These are phyloP conservation scores for Polylopha cassiicola DNA, from an alignment of 2,888 invertebrate genomes.

Conservation along the genomic window DNA sequence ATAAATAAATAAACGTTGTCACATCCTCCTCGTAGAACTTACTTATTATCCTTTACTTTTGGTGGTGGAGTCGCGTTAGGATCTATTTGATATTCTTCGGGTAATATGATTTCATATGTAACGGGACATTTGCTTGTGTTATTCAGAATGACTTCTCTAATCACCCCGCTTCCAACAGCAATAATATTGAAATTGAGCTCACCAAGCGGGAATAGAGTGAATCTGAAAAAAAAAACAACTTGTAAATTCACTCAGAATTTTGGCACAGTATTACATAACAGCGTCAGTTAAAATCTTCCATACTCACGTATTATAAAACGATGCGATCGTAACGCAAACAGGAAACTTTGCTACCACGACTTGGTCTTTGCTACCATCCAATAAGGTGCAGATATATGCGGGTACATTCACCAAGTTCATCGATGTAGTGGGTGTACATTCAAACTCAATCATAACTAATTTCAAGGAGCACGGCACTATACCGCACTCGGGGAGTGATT, in stretches of 20 bases:
- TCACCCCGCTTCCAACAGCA: slow-evolving; percentile 67
- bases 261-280: too few relatives aligned
- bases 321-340: slow-evolving; percentile 60
- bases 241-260: too few relatives aligned
- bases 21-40: slow-evolving; percentile 20
- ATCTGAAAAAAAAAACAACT: slow-evolving; percentile 52
- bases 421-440: slow-evolving; percentile 61
- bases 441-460: slow-evolving; percentile 50
- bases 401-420: slow-evolving; percentile 62
- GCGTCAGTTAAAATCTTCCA: too few relatives aligned
- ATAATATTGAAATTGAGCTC: slow-evolving; percentile 79
- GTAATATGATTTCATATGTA: slow-evolving; percentile 63
- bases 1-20: background rate
- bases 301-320: slow-evolving; percentile 69
- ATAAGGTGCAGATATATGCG: slow-evolving; percentile 57
- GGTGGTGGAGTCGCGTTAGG: slow-evolving; percentile 29
- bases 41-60: slow-evolving; percentile 54
- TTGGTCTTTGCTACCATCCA: slow-evolving; percentile 65
- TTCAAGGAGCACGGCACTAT: slow-evolving; percentile 48
- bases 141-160: slow-evolving; percentile 73
- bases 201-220: slow-evolving; percentile 75
- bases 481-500: slow-evolving; percentile 52
- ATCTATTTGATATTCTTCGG: slow-evolving; percentile 42
- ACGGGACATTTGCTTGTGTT: slow-evolving; percentile 79
- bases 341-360: slow-evolving; percentile 70